Evolutionary conservation across 2,113 vertebrate species (phyloP).

Genomic region (Phyllopteryx taeniolatus): DNA sequence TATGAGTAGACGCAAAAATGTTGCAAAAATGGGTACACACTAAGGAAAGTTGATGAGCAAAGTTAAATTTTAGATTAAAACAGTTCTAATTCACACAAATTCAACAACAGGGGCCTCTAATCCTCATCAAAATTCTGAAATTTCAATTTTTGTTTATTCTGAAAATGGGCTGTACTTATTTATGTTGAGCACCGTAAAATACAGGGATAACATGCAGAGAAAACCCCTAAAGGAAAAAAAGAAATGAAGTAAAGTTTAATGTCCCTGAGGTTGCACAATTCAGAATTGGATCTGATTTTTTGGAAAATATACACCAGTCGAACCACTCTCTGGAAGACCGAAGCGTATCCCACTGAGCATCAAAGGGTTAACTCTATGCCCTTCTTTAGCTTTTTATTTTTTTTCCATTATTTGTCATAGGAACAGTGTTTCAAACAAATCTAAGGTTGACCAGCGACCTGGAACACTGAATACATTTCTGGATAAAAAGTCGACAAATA

Average conservation of each 20-base stretch:
- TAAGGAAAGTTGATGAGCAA: too few relatives aligned
- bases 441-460: neutral
- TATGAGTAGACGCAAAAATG: too few relatives aligned
- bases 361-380: neutral
- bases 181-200: neutral
- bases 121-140: too few relatives aligned
- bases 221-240: neutral
- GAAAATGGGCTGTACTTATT: too few relatives aligned
- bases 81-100: too few relatives aligned
- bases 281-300: neutral
- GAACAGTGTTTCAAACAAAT: neutral
- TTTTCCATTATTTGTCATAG: neutral
- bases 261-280: neutral
- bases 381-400: neutral
- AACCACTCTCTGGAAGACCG: neutral
- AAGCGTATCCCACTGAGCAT: neutral
- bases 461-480: neutral
- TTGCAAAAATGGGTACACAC: too few relatives aligned
- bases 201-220: neutral
- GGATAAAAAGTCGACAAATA: neutral
- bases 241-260: neutral
- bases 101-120: too few relatives aligned
- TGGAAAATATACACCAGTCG: neutral
- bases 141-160: too few relatives aligned
- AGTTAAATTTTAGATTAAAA: too few relatives aligned